These are phyloP conservation scores for Tetrax tetrax DNA, from an alignment of 2,113 vertebrate species.

Conservation along the genomic window DNA sequence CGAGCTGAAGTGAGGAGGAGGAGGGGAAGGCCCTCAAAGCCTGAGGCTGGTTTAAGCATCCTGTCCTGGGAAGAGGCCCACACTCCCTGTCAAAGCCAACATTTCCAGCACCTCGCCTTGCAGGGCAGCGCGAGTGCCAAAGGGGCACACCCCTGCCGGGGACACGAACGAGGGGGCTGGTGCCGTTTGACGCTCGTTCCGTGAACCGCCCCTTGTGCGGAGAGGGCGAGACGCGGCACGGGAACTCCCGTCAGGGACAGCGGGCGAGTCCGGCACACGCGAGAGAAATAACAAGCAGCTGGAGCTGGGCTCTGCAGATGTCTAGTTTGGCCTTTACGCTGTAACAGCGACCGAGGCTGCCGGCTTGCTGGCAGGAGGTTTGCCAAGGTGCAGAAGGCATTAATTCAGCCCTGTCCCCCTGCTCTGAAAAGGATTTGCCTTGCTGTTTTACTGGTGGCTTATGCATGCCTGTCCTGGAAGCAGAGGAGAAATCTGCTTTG, in stretches of 20 bases:
- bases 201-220: not conserved
- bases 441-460: not conserved
- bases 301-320: not conserved
- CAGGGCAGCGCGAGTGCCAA: not conserved
- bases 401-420: not conserved
- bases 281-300: not conserved
- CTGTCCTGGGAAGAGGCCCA: not conserved
- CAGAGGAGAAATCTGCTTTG: not conserved
- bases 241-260: not conserved
- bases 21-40: not conserved
- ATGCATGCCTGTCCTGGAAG: not conserved
- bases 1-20: not conserved
- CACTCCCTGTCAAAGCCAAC: not conserved
- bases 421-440: not conserved
- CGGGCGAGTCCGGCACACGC: not conserved
- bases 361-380: not conserved
- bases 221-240: not conserved
- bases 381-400: conserved; percentile 11
- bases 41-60: not conserved
- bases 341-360: not conserved
- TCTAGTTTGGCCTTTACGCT: not conserved
- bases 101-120: not conserved
- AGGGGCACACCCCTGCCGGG: not conserved
- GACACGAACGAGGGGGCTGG: not conserved
- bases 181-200: not conserved